phyloP scores from a whole-genome alignment of 2,888 invertebrate genomes.

The Coleophora flavipennella region DNA sequence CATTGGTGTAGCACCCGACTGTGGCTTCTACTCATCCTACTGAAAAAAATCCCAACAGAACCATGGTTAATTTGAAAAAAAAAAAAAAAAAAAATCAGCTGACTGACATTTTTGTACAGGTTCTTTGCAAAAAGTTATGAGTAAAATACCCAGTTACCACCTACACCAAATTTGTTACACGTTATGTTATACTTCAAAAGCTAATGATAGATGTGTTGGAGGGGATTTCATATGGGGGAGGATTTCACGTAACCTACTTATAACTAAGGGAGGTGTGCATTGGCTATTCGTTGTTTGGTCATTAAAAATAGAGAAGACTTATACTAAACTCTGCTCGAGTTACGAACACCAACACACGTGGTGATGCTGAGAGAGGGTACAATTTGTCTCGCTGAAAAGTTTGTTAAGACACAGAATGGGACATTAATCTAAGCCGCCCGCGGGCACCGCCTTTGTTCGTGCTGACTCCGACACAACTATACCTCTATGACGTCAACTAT shows the following conservation, averaged over 20 bases:
- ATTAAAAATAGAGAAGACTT: conserved; percentile 20
- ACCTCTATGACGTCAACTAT: conserved; percentile 26
- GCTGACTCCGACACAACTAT: conserved; percentile 22
- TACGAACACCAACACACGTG: conserved; percentile 24
- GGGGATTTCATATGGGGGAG: conserved; percentile 18
- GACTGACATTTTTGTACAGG: too few relatives aligned
- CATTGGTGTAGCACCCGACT: too few relatives aligned
- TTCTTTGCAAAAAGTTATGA: too few relatives aligned
- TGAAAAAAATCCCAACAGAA: too few relatives aligned
- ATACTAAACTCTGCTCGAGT: conserved; percentile 36
- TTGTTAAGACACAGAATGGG: conserved; percentile 61
- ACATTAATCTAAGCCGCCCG: conserved; percentile 50
- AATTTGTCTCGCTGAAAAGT: conserved; percentile 58
- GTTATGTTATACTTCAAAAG: not conserved
- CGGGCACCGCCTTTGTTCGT: conserved; percentile 21
- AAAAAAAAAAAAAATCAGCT: too few relatives aligned
- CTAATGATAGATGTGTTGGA: conserved; percentile 23
- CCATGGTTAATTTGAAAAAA: too few relatives aligned
- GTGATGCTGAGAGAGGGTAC: conserved; percentile 18
- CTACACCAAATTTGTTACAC: conserved; percentile 24
- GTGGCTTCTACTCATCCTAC: too few relatives aligned
- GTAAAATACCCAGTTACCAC: too few relatives aligned
- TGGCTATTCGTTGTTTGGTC: conserved; percentile 20
- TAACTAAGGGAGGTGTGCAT: conserved; percentile 41
- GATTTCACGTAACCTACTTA: conserved; percentile 49